These are phyloP conservation scores for Mesitornis unicolor DNA, from an alignment of 2,113 vertebrate species.

Conservation along the genomic window DNA sequence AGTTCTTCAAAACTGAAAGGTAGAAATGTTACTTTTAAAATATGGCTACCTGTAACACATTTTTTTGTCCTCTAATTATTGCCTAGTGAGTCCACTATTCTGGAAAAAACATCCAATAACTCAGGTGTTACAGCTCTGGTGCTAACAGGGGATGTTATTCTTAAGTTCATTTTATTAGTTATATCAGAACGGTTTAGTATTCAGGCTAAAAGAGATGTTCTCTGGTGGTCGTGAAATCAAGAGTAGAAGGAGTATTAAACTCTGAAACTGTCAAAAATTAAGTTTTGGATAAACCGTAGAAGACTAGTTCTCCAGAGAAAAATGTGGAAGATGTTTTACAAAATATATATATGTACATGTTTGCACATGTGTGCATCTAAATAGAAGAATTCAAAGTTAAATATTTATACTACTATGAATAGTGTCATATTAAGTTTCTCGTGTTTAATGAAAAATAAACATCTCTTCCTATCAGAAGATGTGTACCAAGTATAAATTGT, in stretches of 20 bases:
- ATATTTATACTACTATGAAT: background rate
- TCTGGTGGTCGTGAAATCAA: background rate
- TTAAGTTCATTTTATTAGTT: background rate
- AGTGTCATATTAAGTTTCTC: background rate
- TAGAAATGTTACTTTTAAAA: background rate
- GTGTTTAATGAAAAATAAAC: background rate
- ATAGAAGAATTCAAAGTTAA: background rate
- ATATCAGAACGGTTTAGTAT: background rate
- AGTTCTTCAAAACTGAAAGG: background rate
- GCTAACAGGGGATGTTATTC: background rate
- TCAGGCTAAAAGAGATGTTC: background rate
- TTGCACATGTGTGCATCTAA: background rate
- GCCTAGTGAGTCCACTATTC: background rate
- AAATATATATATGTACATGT: accelerated
- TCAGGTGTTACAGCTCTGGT: background rate
- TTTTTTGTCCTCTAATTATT: background rate
- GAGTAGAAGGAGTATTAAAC: background rate
- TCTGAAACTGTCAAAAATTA: background rate
- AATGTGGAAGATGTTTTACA: no score
- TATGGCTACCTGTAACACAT: background rate
- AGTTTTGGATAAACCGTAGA: background rate
- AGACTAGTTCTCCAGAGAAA: no score
- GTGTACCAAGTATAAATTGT: background rate
- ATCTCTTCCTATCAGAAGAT: background rate
- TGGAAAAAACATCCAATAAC: background rate